Evolutionary conservation across 2,113 vertebrate species (phyloP), one percentile per base, ranked within the genome.

Genomic region (Rhea americana): DNA sequence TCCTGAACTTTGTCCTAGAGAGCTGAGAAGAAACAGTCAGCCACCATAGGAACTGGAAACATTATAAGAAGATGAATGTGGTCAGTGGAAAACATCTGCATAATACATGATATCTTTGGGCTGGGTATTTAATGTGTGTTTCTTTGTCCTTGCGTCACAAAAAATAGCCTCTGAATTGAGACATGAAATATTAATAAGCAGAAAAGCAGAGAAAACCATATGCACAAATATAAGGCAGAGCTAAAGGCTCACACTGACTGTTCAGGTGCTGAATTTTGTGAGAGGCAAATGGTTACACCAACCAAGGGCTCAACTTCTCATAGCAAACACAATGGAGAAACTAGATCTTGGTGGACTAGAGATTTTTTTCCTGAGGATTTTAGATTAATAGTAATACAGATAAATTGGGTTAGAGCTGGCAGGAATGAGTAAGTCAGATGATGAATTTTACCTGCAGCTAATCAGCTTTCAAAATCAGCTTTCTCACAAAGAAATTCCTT

Each of bases 181-280:
- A 14, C 47, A 93, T 91, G 28, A 94, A 95, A 91, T 86, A 93
- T 95, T 93, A 86, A 95, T 90, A 28, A 86, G 73, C 41, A 73
- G 85, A 87, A 83, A 55, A 77, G 66, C 45, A 58, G 62, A 75
- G 79, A 8, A 82, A 87, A 53, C 3, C 4, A 71, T 53, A 11
- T 20, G 13, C 20, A 41, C 6, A 15, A 28, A 35, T 14, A 26
- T 2, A 13, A 37, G 79, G 79, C 61, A 71, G 72, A 28, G 14
- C 13, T 2, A 11, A 47, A 71, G 55, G 50, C 51, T 71, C 39
- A 9, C 0, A 20, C 35, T 35, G 80, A 50, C 56, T 55, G 53
- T 43, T 53, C 0, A 2, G 62, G n/a, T 41, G 51, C 48, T 62
- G 1, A 21, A 24, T 3, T 59, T 15, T 3, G 14, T 6, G 85